phyloP scores from a whole-genome alignment of 2,797 vertebrate genomes.

The Gadopsis bispinosus region DNA sequence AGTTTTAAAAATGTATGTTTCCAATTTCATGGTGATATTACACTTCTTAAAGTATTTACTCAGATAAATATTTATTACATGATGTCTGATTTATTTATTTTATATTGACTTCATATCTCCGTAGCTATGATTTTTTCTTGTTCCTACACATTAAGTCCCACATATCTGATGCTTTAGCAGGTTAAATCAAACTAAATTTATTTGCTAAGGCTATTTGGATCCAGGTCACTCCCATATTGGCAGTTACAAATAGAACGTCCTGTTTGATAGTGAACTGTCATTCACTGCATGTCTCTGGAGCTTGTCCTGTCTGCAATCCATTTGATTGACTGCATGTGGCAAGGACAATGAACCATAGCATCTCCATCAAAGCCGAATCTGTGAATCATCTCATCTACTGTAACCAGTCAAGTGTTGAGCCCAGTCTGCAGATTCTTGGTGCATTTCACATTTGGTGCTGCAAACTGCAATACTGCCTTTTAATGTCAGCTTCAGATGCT shows the following conservation, averaged over 20 bases:
- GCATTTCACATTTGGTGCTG: slow-evolving; percentile 34
- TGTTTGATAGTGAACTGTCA: slow-evolving; percentile 37
- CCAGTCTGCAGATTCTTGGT: slow-evolving; percentile 25
- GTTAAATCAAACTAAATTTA: slow-evolving; percentile 5
- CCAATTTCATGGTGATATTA: background rate
- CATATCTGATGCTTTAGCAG: background rate
- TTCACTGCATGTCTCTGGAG: slow-evolving; percentile 57
- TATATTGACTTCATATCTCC: slow-evolving; percentile 18
- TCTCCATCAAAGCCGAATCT: slow-evolving; percentile 31
- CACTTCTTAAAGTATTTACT: background rate
- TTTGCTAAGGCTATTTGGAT: slow-evolving; percentile 21
- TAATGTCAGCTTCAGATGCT: slow-evolving; percentile 22
- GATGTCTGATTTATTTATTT: slow-evolving; percentile 15
- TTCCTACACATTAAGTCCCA: background rate
- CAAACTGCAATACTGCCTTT: slow-evolving; percentile 37
- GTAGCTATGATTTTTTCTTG: background rate
- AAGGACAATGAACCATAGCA: slow-evolving; percentile 32
- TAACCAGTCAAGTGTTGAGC: slow-evolving; percentile 17
- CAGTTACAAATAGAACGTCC: slow-evolving; percentile 7
- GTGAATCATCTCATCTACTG: slow-evolving; percentile 29
- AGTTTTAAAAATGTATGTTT: background rate
- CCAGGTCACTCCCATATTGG: background rate
- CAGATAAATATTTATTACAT: background rate
- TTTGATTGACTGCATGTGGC: slow-evolving; percentile 36
- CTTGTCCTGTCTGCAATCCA: slow-evolving; percentile 44